A percentile compares a stretch with the other conserved stretches of the same genome.
Conservation (phyloP, 1,140 invertebrate species). For the Aphaenogaster rudis region DNA sequence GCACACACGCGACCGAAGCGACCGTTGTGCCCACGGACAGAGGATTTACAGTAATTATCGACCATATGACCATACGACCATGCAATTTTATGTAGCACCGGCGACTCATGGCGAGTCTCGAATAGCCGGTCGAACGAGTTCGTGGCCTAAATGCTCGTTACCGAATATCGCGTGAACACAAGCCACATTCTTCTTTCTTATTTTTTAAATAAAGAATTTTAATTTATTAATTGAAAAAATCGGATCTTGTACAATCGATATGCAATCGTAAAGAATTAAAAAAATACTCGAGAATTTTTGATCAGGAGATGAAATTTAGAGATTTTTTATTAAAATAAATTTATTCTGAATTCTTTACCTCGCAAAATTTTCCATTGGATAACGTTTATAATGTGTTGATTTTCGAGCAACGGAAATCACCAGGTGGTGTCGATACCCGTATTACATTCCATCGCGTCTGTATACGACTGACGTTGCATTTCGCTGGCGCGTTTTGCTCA, state of each 20-base stretch:
- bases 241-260: background rate
- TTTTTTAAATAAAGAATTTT: background rate
- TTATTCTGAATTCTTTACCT: background rate
- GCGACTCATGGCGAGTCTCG: background rate
- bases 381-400: background rate
- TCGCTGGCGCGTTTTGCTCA: constrained; percentile 28
- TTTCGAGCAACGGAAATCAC: constrained; percentile 4
- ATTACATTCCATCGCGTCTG: constrained; percentile 3
- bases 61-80: background rate
- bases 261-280: background rate
- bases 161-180: background rate
- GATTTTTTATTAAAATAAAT: background rate
- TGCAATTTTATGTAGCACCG: constrained; percentile 14
- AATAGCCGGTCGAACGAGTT: constrained; percentile 22
- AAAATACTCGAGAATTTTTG: background rate
- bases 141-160: constrained; percentile 18
- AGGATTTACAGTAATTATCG: constrained; percentile 41
- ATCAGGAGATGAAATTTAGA: background rate
- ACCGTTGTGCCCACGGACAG: background rate
- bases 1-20: background rate
- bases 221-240: background rate
- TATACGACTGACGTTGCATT: constrained; percentile 29
- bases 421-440: background rate
- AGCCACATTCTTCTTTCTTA: background rate
- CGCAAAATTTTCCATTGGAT: background rate